Conservation (phyloP, 2,888 invertebrate genomes). For the Rhyacophila evoluta region DNA sequence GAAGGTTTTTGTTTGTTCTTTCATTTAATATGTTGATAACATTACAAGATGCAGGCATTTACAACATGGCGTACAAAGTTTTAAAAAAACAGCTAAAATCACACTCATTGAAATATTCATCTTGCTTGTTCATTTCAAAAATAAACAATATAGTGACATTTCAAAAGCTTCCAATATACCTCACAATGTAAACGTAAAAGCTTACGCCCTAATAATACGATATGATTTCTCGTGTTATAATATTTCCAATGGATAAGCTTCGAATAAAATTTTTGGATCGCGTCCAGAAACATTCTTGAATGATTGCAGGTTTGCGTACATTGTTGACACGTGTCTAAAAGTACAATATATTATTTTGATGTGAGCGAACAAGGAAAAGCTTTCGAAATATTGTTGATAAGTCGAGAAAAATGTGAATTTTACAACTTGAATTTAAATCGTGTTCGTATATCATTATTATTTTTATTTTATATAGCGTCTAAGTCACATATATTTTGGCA, state of each 20-base stretch:
- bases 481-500: too few relatives aligned
- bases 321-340: not conserved
- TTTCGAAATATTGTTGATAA: not conserved
- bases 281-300: not conserved
- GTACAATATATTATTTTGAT: conserved; percentile 9
- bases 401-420: conserved; percentile 1
- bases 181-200: not conserved
- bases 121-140: conserved; percentile 19
- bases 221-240: not conserved
- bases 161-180: not conserved
- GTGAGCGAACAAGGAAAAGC: not conserved
- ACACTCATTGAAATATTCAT: too few relatives aligned
- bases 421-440: not conserved
- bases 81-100: too few relatives aligned
- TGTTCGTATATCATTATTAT: not conserved
- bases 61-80: too few relatives aligned
- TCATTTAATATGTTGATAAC: too few relatives aligned
- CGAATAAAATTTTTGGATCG: conserved; percentile 8
- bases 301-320: not conserved
- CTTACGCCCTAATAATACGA: not conserved
- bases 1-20: too few relatives aligned
- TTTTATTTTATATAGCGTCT: too few relatives aligned
- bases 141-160: not conserved
- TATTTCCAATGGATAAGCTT: not conserved
- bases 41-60: too few relatives aligned